Base-by-base conservation (phyloP, 2,888 invertebrate species). In the Scaptomyza parva region DNA sequence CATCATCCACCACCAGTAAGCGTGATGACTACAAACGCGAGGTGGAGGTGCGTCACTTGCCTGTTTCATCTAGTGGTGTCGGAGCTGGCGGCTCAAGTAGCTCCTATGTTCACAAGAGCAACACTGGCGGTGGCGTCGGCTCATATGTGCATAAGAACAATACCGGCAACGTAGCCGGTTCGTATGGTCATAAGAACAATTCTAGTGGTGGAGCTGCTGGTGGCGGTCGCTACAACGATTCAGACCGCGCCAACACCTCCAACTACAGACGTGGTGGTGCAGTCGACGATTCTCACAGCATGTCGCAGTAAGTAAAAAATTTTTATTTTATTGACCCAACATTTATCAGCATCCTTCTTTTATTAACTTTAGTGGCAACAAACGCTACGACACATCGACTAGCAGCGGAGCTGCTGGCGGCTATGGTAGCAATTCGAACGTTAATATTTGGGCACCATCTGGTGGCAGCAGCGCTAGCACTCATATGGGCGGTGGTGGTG, bases 11-110 rank as follows among this genome's bases (percentile, higher is more conserved):
- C 6, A 76, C 89, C 17, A 86, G 81, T 62, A 89, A 89, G 47
- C 88, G 89, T n/a, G 90, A 88, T 48, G 90, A 89, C 14, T 90
- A 91, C 52, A 91, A 91, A 33, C 90, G 91, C n/a, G 91, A 91
- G 14, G 89, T 91, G 9, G 91, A 91, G 44, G 87, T 91, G n/a
- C 91, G 88, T 44, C 91, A 89, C 66, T 74, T 91, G 55, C 79
- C 76, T 26, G 70, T 86, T 5, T 68, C 89, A 8, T 67, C 69
- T 6, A 65, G 68, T 30, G 70, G 55, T 9, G 82, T 71, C 1
- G 73, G 73, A 37, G 70, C 82, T 5, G 72, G 74, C 2, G 82
- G 77, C 11, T 75, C 81, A 2, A 79, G 84, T 51, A 78, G 88
- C 37, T 87, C 88, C 7, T 90, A 89, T 60, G 65, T 77, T 12